Percentiles rank a stretch among this genome's conserved stretches.
These are phyloP conservation scores for Habrosyne pyritoides DNA, from an alignment of 2,888 invertebrate species.

Conservation along the genomic window DNA sequence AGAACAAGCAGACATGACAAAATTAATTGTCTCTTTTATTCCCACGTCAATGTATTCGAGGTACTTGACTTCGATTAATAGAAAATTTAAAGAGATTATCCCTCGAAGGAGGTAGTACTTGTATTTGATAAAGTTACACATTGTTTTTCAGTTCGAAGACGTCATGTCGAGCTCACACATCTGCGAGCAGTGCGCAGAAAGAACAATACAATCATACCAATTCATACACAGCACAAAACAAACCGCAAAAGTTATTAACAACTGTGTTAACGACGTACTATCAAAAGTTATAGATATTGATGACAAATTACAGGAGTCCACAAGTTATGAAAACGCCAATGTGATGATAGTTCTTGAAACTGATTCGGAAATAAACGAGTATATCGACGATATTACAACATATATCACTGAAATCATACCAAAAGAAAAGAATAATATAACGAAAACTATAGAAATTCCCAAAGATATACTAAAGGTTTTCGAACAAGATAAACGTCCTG, in stretches of 20 bases:
- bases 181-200: conserved; percentile 52
- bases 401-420: conserved; percentile 34
- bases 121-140: neutral
- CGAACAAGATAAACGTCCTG: neutral
- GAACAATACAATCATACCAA: conserved; percentile 49
- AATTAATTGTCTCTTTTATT: too few species aligned
- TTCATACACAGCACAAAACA: conserved; percentile 55
- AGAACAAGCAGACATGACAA: too few species aligned
- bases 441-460: conserved; percentile 22
- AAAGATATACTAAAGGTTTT: conserved; percentile 12
- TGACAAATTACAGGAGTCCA: conserved; percentile 32
- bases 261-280: conserved; percentile 48
- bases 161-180: conserved; percentile 40
- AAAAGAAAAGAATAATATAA: conserved; percentile 26
- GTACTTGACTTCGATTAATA: too few species aligned
- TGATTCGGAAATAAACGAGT: conserved; percentile 36
- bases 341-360: conserved; percentile 56
- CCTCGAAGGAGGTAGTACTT: neutral
- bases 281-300: conserved; percentile 47
- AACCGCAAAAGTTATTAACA: conserved; percentile 42
- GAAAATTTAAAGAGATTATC: too few species aligned
- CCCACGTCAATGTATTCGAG: too few species aligned
- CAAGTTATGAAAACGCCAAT: conserved; percentile 39
- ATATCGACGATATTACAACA: conserved; percentile 34
- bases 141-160: conserved; percentile 39